Base-by-base conservation (phyloP, 2,888 invertebrate genomes). In the Unio pictorum region DNA sequence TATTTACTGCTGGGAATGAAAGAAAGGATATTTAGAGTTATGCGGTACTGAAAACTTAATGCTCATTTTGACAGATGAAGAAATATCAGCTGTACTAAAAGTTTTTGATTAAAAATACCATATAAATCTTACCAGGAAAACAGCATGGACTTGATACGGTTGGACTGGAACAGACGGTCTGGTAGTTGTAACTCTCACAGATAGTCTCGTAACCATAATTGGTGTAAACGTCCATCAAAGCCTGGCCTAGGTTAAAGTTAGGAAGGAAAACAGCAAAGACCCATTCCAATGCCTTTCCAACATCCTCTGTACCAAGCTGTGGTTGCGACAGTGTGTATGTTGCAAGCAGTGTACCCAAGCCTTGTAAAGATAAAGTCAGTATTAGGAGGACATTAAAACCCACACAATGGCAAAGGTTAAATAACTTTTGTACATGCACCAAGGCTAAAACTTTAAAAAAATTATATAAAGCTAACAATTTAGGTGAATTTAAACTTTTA, bases 301-400 rank as follows among this genome's bases (percentile, higher is more conserved):
- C 92, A 6, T 93, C 82, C 69, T 91, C 87, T 3, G 94, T 91
- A 45, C 93, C 91, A 17, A 95, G 88, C 15, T 89, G 87, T 0
- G 94, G 93, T 28, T 92, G 90, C n/a, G 91, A 90, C 79, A 95
- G 90, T 0, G 95, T 92, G 74, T 93, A 92, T 0, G 95, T 93
- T 4, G 94, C 92, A 80, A 95, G 91, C 67, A 94, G 92, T 0
- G 93, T 93, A 66, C 94, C 93, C 86, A 93, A 92, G 72, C 95
- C 95, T 95, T 84, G 60, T 90, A 90, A 58, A 63, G 20, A 57
- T 34, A 20, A 56, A 26, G 15, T 61, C 28, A 28, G 11, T 54
- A 30, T 23, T 55, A 54, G 20, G 23, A 58, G 18, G 30, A 64
- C 18, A 45, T 45, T 45, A 15, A 45, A 45, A 45, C 45, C 15